Evolutionary conservation across 2,113 vertebrate species (phyloP), one percentile per base, ranked within the genome.

Genomic region (Chlamydotis undulata): DNA sequence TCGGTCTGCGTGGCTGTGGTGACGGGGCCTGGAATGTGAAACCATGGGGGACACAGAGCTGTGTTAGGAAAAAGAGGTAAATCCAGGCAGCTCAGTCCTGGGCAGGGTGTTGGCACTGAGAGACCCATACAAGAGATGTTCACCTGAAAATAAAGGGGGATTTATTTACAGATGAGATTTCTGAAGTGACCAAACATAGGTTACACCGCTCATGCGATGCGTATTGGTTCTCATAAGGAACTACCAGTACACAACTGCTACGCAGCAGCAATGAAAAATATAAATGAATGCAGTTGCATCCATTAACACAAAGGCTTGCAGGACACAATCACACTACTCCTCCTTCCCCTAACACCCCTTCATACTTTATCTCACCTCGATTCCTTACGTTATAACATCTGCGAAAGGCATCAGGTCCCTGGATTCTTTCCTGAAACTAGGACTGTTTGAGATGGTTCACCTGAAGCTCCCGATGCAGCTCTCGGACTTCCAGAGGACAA

Each of bases 201-300:
- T 50, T 82, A 33, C 6, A 10, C 14, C 43, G 33, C 37, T 73
- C 35, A 52, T 2, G 0, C 7, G 15, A 37, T 2, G 9, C 3
- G 5, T 9, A 6, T 3, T 18, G 22, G 25, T 76, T 74, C 49
- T 49, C 12, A 3, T 12, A 29, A 68, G 28, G 57, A 85, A 14
- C 6, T 11, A 76, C 14, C 75, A 52, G 71, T 18, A 19, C 53
- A 28, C 31, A 12, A 35, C 25, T 61, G 23, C 31, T 52, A 24
- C 0, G 1, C 0, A 59, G 24, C 8, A 2, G 5, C 22, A 60
- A 74, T 4, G 10, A 60, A 77, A 83, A 64, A 52, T 16, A 19
- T 0, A 41, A 57, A 67, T 3, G 2, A 78, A 74, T 12, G 14
- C 5, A 69, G n/a, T 9, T 8, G 10, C 2, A 0, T 21, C 24